These are phyloP conservation scores for Hucho hucho DNA, from an alignment of 2,113 vertebrate species.

Conservation along the genomic window DNA sequence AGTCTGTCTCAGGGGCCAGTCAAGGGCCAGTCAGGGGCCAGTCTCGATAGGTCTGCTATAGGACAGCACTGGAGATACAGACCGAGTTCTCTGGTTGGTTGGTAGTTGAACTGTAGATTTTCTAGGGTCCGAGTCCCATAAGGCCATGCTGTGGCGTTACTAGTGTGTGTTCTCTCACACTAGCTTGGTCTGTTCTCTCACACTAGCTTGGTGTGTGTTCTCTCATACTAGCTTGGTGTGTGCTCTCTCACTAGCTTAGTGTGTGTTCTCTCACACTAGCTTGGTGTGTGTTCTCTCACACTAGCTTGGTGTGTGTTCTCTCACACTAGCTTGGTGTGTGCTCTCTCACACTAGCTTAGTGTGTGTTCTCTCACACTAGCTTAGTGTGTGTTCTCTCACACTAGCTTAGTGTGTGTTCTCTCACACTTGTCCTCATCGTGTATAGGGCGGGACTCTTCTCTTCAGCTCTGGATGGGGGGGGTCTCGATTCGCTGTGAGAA, in stretches of 20 bases:
- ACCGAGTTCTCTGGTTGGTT: conserved; percentile 47
- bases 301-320: conserved; percentile 19
- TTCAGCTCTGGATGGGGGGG: too few species aligned
- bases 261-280: too few species aligned
- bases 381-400: conserved; percentile 10
- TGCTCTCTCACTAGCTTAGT: too few species aligned
- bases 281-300: too few species aligned
- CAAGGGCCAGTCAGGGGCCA: conserved; percentile 11
- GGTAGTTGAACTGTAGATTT: conserved; percentile 21
- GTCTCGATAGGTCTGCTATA: conserved; percentile 42
- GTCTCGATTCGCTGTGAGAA: background rate
- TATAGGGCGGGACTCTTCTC: conserved; percentile 8
- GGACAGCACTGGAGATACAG: conserved; percentile 28
- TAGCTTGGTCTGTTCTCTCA: too few species aligned
- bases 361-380: conserved; percentile 11
- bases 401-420: too few species aligned
- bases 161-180: conserved; percentile 10
- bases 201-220: too few species aligned
- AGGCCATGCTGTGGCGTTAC: conserved; percentile 30
- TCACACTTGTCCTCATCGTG: conserved; percentile 1
- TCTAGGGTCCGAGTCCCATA: conserved; percentile 36
- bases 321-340: background rate
- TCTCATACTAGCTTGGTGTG: too few species aligned
- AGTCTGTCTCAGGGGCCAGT: background rate
- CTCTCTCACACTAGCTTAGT: too few species aligned